These are phyloP conservation scores for Enteromius afrohamiltoni DNA, from an alignment of 2,797 vertebrate species.

Conservation along the genomic window DNA sequence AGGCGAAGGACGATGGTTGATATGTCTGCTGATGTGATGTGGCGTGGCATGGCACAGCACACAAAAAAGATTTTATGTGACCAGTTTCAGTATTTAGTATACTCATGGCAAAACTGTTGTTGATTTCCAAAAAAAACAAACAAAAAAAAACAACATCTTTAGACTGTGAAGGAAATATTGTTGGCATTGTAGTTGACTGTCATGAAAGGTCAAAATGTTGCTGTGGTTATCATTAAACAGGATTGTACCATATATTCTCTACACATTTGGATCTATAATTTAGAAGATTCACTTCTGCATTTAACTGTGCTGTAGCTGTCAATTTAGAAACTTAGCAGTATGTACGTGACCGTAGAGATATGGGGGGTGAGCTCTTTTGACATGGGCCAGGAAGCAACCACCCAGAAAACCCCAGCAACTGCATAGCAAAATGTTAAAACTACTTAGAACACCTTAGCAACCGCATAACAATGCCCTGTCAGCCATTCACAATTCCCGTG, in stretches of 20 bases:
- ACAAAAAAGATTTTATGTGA: background rate
- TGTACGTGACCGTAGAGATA: background rate
- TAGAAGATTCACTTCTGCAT: background rate
- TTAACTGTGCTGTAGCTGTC: conserved; percentile 8
- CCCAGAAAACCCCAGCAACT: conserved; percentile 30
- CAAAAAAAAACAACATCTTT: background rate
- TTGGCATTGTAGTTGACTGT: background rate
- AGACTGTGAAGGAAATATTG: background rate
- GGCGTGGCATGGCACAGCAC: background rate
- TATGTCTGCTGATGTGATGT: conserved; percentile 27
- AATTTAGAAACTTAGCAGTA: background rate
- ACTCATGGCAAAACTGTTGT: background rate
- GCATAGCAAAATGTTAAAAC: conserved; percentile 25
- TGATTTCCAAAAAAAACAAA: background rate
- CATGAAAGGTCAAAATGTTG: background rate
- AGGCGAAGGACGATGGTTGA: conserved; percentile 54
- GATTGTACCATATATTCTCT: background rate
- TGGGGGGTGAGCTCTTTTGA: conserved; percentile 25
- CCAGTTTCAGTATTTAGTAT: conserved; percentile 15
- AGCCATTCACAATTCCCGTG: background rate
- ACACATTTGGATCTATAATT: background rate
- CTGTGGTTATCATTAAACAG: background rate
- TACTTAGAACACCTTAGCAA: conserved; percentile 34
- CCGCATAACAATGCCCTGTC: conserved; percentile 28
- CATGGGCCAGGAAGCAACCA: conserved; percentile 7